Base-by-base conservation (phyloP, 2,888 invertebrate species). In the Hoplodrina blanda region DNA sequence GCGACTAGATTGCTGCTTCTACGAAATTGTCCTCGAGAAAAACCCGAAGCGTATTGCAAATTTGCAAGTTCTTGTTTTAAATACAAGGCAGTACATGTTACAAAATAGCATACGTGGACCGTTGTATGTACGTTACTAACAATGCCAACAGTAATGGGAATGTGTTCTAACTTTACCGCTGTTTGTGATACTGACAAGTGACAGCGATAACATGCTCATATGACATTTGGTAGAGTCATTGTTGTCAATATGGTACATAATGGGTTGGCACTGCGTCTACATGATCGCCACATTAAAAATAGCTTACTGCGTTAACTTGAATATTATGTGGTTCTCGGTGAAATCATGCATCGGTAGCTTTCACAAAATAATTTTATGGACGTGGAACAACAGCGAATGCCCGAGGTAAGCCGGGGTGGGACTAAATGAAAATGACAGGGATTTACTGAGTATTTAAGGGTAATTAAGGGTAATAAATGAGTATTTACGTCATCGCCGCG, bases 271-370 rank as follows among this genome's bases (percentile, higher is more conserved):
- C 13, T 46, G 54, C 46, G 25, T 55, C 15, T 60, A 46, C 55
- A 71, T 25, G 62, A 57, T 69, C 64, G 64, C 60, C 20, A 62
- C 53, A 69, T 75, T 78, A 69, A 57, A 78, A 78, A 78, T 78
- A 78, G 69, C 69, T 71, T 64, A 76, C 61, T 59, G 71, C 61
- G 65, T 69, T 73, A 76, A 82, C 72, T 73, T 83, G 54, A 68
- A 69, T 69, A 77, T 65, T 69, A 69, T 78, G 68, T 67, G 71
- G 73, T 69, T 74, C 69, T 73, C 63, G 33, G 78, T 78, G 71
- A 81, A 81, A 81, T 71, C 76, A 78, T 73, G 73, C 69, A 76
- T 76, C 66, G 74, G 67, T 76, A 57, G 78, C 84, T 83, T 84
- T 84, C 84, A 80, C 84, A 73, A 80, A 76, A 69, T 74, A 62